A percentile compares a stretch with the other conserved stretches of the same genome.
Conservation (phyloP, 1,140 invertebrate species). For the Lepidurus packardi region DNA sequence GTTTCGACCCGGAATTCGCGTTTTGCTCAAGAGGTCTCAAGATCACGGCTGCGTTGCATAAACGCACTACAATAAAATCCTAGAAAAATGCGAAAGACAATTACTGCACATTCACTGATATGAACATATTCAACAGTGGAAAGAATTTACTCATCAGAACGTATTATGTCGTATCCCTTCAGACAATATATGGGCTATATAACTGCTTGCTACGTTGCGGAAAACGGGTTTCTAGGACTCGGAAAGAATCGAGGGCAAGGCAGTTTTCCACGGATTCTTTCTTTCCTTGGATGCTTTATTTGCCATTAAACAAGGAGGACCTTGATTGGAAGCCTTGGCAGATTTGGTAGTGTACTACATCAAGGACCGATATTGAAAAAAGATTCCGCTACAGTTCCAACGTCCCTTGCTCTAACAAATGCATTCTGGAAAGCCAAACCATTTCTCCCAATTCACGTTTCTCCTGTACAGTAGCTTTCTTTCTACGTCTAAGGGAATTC, state of each 20-base stretch:
- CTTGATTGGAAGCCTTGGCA: neutral
- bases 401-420: slow-evolving; percentile 4
- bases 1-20: neutral
- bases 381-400: neutral
- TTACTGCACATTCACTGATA: neutral
- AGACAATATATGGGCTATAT: no score
- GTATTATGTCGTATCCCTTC: no score
- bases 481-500: neutral
- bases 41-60: neutral
- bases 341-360: neutral
- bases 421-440: neutral
- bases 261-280: neutral
- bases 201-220: no score
- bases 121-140: neutral
- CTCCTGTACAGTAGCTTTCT: neutral
- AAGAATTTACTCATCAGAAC: no score
- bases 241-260: neutral
- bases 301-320: neutral
- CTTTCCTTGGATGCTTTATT: neutral
- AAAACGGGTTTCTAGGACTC: no score
- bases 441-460: neutral
- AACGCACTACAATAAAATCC: neutral
- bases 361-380: slow-evolving; percentile 7
- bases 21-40: neutral
- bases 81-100: neutral